Evolutionary conservation across 2,888 invertebrate species (phyloP).

Genomic region (Chouioia cunea): DNA sequence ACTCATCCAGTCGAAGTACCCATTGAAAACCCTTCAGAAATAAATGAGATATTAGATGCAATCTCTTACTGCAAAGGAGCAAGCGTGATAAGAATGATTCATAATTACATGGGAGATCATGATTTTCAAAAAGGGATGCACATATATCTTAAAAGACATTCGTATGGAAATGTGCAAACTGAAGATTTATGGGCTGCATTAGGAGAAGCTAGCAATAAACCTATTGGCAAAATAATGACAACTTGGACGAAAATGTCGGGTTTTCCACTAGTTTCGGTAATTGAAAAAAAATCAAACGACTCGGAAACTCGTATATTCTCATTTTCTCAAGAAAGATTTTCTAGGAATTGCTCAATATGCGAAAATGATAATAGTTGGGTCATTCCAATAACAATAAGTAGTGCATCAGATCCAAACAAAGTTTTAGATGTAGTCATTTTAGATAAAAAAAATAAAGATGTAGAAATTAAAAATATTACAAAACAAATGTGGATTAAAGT

Average conservation of each 20-base stretch:
- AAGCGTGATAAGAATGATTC: slow-evolving; percentile 93
- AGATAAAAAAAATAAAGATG: slow-evolving; percentile 76
- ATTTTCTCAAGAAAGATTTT: slow-evolving; percentile 86
- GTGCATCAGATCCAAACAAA: slow-evolving; percentile 78
- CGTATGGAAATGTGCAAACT: slow-evolving; percentile 90
- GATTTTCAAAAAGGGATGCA: slow-evolving; percentile 95
- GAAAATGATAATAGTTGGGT: slow-evolving; percentile 82
- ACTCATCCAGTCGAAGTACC: slow-evolving; percentile 97
- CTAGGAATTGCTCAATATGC: slow-evolving; percentile 81
- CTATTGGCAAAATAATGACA: slow-evolving; percentile 92
- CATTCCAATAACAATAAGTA: slow-evolving; percentile 88
- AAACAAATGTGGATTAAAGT: slow-evolving; percentile 89
- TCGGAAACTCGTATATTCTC: slow-evolving; percentile 76
- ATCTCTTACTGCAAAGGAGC: slow-evolving; percentile 98
- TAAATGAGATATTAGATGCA: slow-evolving; percentile 97
- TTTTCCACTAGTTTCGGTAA: slow-evolving; percentile 84
- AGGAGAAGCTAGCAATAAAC: slow-evolving; percentile 89
- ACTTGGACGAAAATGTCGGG: slow-evolving; percentile 97
- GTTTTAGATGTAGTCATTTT: slow-evolving; percentile 73
- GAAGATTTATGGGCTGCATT: slow-evolving; percentile 94
- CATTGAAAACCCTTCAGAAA: slow-evolving; percentile 93
- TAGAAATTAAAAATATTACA: slow-evolving; percentile 79
- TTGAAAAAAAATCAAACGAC: slow-evolving; percentile 63
- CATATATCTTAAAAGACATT: slow-evolving; percentile 85
- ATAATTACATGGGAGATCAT: slow-evolving; percentile 91